Evolutionary conservation across 2,797 vertebrate genomes (phyloP).

Genomic region (Scarus forsteni): DNA sequence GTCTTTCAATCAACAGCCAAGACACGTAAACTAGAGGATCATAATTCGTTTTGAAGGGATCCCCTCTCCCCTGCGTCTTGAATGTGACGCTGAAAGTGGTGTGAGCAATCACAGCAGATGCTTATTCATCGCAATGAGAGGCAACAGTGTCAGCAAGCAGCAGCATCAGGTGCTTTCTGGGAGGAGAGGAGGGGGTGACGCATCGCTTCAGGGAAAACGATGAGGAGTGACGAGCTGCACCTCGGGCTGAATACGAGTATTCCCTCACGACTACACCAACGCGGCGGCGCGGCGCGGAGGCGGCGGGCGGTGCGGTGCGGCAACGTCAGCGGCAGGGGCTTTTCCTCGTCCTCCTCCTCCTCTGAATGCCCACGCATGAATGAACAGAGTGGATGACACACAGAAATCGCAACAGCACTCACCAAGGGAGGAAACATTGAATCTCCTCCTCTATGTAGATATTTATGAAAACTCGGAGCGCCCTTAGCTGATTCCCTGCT

Average conservation of each 20-base stretch:
- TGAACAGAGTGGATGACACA: conserved; percentile 67
- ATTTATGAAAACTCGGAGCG: conserved; percentile 38
- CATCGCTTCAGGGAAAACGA: conserved; percentile 68
- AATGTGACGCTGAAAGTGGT: conserved; percentile 13
- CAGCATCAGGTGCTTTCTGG: conserved; percentile 68
- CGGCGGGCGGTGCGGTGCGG: conserved; percentile 38
- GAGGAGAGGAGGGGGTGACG: conserved; percentile 69
- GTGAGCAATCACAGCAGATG: conserved; percentile 44
- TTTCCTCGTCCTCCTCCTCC: conserved; percentile 69
- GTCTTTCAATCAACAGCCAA: conserved; percentile 2
- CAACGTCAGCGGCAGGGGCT: conserved; percentile 67
- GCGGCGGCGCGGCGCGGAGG: conserved; percentile 20
- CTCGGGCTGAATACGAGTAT: conserved; percentile 72
- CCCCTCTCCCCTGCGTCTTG: not conserved
- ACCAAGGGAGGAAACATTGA: conserved; percentile 16
- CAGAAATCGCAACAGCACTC: conserved; percentile 45
- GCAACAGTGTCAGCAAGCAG: conserved; percentile 40
- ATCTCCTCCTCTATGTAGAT: conserved; percentile 29
- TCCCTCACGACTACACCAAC: conserved; percentile 80
- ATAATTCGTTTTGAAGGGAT: not conserved
- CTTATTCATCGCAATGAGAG: conserved; percentile 56
- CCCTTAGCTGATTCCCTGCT: not conserved
- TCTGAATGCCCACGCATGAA: conserved; percentile 75
- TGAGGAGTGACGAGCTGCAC: conserved; percentile 63
- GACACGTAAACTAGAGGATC: not conserved